These are phyloP conservation scores for Stenurella melanura DNA, from an alignment of 2,888 invertebrate genomes.

Conservation along the genomic window DNA sequence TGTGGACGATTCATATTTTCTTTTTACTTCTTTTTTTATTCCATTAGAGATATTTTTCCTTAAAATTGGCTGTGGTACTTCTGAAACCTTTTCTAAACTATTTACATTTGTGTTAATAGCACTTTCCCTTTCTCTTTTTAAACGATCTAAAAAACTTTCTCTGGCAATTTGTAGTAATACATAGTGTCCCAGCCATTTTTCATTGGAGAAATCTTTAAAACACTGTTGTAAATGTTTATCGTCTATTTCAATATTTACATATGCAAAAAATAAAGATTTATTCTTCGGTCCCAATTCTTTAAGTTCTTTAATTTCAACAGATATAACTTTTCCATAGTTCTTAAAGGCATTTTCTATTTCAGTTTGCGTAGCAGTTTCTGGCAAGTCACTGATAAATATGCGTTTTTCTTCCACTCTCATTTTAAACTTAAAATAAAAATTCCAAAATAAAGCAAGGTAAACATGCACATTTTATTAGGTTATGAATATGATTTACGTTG, in stretches of 20 bases:
- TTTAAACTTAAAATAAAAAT: constrained; percentile 40
- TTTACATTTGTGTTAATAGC: constrained; percentile 43
- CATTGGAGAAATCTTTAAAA: constrained; percentile 74
- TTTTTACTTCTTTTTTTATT: constrained; percentile 19
- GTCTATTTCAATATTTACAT: constrained; percentile 77
- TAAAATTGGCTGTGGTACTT: background rate
- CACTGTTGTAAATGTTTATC: constrained; percentile 75
- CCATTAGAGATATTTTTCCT: constrained; percentile 20
- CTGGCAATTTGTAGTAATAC: constrained; percentile 80
- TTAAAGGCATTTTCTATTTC: constrained; percentile 74
- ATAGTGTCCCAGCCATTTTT: constrained; percentile 76
- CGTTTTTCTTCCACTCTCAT: constrained; percentile 72
- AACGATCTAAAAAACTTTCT: constrained; percentile 82
- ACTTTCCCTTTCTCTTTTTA: constrained; percentile 80
- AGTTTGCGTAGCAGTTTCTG: constrained; percentile 72
- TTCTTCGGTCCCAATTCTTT: constrained; percentile 71
- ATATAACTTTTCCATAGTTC: constrained; percentile 74
- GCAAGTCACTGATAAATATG: constrained; percentile 78
- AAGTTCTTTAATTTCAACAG: constrained; percentile 76
- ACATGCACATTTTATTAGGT: background rate
- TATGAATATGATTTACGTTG: background rate
- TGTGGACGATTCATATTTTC: background rate
- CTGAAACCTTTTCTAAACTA: background rate
- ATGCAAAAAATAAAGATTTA: constrained; percentile 78
- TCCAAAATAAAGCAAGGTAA: background rate